Evolutionary conservation across 2,888 invertebrate species (phyloP).

Genomic region (Patella depressa): DNA sequence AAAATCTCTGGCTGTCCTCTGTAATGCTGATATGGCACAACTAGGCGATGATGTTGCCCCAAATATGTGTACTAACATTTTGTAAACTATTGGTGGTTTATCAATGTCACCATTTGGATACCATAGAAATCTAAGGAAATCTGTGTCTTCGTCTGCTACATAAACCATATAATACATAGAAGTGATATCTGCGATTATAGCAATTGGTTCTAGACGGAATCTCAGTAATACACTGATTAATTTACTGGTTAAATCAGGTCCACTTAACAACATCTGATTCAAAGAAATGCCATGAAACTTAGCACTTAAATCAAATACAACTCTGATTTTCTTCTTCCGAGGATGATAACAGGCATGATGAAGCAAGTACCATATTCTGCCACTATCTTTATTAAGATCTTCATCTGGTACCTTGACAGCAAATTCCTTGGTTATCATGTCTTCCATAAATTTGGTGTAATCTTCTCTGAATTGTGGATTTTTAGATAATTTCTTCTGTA

Average conservation of each 20-base stretch:
- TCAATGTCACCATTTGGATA: neutral
- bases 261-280: slow-evolving; percentile 3
- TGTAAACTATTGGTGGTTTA: neutral
- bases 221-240: neutral
- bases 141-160: neutral
- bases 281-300: neutral
- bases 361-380: slow-evolving; percentile 1
- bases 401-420: slow-evolving; percentile 23
- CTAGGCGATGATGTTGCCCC: slow-evolving; percentile 24
- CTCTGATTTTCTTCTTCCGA: neutral
- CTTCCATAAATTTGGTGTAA: slow-evolving; percentile 29
- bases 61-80: neutral
- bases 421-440: slow-evolving; percentile 22
- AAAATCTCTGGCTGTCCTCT: neutral
- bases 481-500: neutral
- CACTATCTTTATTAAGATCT: slow-evolving; percentile 10
- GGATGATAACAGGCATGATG: neutral
- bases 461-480: neutral
- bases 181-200: neutral
- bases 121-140: neutral
- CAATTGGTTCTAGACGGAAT: slow-evolving; percentile 1
- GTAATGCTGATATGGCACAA: slow-evolving; percentile 18
- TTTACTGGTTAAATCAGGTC: slow-evolving; percentile 2
- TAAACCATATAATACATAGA: neutral
- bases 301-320: neutral